A percentile compares a stretch with the other conserved stretches of the same genome.
These are phyloP conservation scores for Ostrea edulis DNA, from an alignment of 1,140 invertebrate species.

Conservation along the genomic window DNA sequence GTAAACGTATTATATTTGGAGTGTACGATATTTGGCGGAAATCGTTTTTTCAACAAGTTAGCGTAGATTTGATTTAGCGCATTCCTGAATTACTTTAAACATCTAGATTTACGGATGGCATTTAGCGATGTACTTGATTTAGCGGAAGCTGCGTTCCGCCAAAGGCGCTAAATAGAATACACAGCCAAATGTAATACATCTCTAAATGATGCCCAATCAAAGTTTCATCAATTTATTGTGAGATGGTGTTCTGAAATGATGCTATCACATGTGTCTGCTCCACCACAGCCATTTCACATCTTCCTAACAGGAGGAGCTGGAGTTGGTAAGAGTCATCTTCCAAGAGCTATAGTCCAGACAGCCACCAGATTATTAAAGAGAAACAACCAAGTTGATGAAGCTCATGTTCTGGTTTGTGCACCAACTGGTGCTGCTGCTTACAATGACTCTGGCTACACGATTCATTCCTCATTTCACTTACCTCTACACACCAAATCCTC, in stretches of 20 bases:
- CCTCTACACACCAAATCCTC: not conserved
- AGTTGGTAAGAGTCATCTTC: constrained; percentile 42
- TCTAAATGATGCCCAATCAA: constrained; percentile 35
- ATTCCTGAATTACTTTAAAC: too few relatives aligned
- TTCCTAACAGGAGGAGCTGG: constrained; percentile 52
- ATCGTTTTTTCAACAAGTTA: too few relatives aligned
- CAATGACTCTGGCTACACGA: too few relatives aligned
- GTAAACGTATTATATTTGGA: too few relatives aligned
- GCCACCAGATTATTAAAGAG: not conserved
- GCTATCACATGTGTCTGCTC: not conserved
- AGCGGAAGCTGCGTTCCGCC: too few relatives aligned
- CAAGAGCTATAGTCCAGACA: constrained; percentile 20
- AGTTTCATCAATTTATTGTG: constrained; percentile 29
- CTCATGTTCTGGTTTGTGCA: constrained; percentile 39
- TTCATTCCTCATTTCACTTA: constrained; percentile 50
- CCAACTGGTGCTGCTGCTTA: constrained; percentile 56
- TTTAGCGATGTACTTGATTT: too few relatives aligned
- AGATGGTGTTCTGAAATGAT: constrained; percentile 15
- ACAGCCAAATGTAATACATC: too few relatives aligned
- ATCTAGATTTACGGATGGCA: too few relatives aligned
- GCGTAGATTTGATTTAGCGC: too few relatives aligned
- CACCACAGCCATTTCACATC: constrained; percentile 39
- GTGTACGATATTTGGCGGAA: too few relatives aligned
- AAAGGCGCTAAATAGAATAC: too few relatives aligned
- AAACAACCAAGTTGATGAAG: not conserved